A percentile compares a stretch with the other conserved stretches of the same genome.
phyloP scores from a whole-genome alignment of 1,140 invertebrate genomes.

The Onthophagus taurus region DNA sequence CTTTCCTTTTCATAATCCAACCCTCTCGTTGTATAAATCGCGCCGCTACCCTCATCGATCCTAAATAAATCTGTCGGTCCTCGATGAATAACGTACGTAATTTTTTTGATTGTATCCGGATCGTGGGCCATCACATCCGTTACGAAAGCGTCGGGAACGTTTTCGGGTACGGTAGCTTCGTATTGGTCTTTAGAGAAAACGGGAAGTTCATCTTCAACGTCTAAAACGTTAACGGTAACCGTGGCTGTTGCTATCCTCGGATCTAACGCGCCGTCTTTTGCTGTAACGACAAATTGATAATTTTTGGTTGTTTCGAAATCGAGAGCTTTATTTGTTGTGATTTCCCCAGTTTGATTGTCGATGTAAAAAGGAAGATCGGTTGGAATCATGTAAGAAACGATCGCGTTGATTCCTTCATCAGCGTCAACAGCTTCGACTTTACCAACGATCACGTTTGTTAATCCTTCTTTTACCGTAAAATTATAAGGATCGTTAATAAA shows the following conservation, averaged over 20 bases:
- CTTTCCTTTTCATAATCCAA: conserved; percentile 70
- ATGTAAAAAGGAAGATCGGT: conserved; percentile 68
- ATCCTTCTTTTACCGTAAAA: conserved; percentile 76
- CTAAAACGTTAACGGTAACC: conserved; percentile 68
- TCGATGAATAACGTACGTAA: conserved; percentile 76
- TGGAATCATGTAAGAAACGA: conserved; percentile 61
- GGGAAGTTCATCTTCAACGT: conserved; percentile 77
- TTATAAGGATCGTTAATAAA: conserved; percentile 69
- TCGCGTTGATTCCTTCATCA: conserved; percentile 61
- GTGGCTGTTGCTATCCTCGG: conserved; percentile 76
- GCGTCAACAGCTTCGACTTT: conserved; percentile 74
- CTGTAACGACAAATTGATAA: conserved; percentile 80
- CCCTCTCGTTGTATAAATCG: conserved; percentile 62
- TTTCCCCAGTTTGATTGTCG: conserved; percentile 67
- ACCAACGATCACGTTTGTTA: conserved; percentile 56
- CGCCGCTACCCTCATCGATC: conserved; percentile 68
- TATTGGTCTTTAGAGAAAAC: conserved; percentile 65
- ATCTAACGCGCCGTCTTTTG: conserved; percentile 77
- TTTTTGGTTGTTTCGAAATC: conserved; percentile 77
- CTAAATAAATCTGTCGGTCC: conserved; percentile 72
- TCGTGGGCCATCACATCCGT: conserved; percentile 66
- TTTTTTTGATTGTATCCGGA: conserved; percentile 67
- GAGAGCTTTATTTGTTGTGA: conserved; percentile 62
- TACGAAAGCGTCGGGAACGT: conserved; percentile 64
- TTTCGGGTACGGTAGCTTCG: conserved; percentile 72